Evolutionary conservation across 2,113 vertebrate species (phyloP).

Genomic region (Limnothrissa miodon): DNA sequence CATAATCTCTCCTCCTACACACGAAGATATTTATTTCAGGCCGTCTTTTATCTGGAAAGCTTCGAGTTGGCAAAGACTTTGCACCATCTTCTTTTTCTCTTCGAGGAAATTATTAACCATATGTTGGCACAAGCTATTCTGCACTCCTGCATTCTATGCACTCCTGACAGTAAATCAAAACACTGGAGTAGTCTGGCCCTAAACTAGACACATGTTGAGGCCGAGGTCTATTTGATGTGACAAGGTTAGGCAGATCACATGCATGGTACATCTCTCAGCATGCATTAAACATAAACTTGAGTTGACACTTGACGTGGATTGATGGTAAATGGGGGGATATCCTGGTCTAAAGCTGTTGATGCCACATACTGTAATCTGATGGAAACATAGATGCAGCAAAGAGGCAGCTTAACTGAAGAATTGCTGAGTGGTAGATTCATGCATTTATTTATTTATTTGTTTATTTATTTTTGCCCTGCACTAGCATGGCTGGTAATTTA

Average conservation of each 20-base stretch:
- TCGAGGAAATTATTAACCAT: slow-evolving; percentile 16
- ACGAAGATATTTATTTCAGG: slow-evolving; percentile 8
- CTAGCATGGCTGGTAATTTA: background rate
- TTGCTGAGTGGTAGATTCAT: background rate
- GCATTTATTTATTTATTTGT: background rate
- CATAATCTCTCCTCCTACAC: slow-evolving; percentile 17
- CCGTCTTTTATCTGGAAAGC: slow-evolving; percentile 2
- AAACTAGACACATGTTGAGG: background rate
- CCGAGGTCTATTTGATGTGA: background rate
- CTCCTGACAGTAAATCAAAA: background rate
- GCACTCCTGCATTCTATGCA: background rate
- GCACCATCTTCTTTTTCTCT: background rate
- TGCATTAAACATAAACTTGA: slow-evolving; percentile 7
- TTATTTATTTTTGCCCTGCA: background rate
- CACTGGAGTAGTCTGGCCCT: background rate
- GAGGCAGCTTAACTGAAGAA: background rate
- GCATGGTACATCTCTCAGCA: background rate
- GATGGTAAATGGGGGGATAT: background rate
- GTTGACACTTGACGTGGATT: background rate
- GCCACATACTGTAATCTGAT: slow-evolving; percentile 18
- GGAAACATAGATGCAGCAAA: slow-evolving; percentile 18
- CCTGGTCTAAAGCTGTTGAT: slow-evolving; percentile 8
- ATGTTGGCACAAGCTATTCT: slow-evolving; percentile 5
- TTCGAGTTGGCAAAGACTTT: background rate
- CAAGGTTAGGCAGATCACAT: background rate